phyloP scores from a whole-genome alignment of 2,797 vertebrate genomes.

The Harpagifer antarcticus region DNA sequence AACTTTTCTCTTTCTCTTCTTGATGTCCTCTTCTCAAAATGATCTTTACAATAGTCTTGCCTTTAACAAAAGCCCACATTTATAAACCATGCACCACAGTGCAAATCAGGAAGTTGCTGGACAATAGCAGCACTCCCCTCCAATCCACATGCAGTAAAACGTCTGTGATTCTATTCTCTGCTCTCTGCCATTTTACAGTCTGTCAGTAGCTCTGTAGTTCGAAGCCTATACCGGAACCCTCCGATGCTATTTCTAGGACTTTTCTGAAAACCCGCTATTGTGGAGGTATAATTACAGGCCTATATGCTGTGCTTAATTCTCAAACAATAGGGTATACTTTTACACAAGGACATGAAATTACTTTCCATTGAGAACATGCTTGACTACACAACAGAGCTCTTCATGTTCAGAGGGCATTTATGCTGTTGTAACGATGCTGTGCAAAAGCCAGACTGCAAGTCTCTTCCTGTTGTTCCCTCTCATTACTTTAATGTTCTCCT shows the following conservation, averaged over 20 bases:
- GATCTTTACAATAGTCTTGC: slow-evolving; percentile 46
- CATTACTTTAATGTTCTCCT: slow-evolving; percentile 28
- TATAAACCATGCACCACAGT: slow-evolving; percentile 63
- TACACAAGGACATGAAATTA: slow-evolving; percentile 83
- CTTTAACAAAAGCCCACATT: slow-evolving; percentile 69
- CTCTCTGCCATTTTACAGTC: slow-evolving; percentile 82
- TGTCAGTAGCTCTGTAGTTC: slow-evolving; percentile 79
- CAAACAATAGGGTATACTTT: slow-evolving; percentile 89
- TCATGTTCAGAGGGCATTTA: slow-evolving; percentile 66
- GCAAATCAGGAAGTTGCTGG: slow-evolving; percentile 80
- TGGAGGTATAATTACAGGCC: slow-evolving; percentile 87
- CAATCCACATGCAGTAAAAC: slow-evolving; percentile 81
- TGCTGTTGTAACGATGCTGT: slow-evolving; percentile 58
- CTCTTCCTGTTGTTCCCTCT: slow-evolving; percentile 48
- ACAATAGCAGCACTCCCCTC: slow-evolving; percentile 78
- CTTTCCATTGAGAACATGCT: slow-evolving; percentile 77
- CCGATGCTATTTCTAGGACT: slow-evolving; percentile 83
- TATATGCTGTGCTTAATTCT: slow-evolving; percentile 87
- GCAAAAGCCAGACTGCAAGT: slow-evolving; percentile 59
- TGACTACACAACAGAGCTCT: slow-evolving; percentile 72
- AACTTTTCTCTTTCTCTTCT: slow-evolving; percentile 38
- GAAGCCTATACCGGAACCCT: slow-evolving; percentile 84
- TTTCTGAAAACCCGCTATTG: slow-evolving; percentile 85
- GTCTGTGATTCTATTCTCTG: slow-evolving; percentile 81
- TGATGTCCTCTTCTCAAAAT: slow-evolving; percentile 34